Base-by-base conservation (phyloP, 2,888 invertebrate species). In the Xylophagus ater region DNA sequence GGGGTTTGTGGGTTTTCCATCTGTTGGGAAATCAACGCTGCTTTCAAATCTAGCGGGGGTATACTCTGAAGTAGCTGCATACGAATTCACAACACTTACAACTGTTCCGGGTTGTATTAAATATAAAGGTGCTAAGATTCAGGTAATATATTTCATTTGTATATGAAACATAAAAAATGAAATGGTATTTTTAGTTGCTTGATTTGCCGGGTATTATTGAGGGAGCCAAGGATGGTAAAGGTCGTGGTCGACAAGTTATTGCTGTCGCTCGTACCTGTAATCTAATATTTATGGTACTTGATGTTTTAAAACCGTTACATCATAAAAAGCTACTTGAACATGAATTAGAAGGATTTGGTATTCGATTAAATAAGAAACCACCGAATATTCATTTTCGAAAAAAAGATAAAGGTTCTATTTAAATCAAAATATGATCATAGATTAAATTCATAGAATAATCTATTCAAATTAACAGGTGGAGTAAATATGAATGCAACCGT, bases 201-300 rank as follows among this genome's bases (percentile, higher is more conserved):
- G 98, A 99, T 77, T 75, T 99, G 54, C 98, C 98, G 45, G 98
- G 98, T 68, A 99, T 99, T 62, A 99, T 99, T 52, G 98, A 99
- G 69, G 98, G 98, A 46, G 98, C 98, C 1, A 99, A 99, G 60
- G 98, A 99, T 60, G 98, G 98, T 47, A 99, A 99, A 64, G 97
- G 97, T 71, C 71, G 97, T 64, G 97, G 97, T 71, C 76, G 96
- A 45, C 97, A 98, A 66, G 97, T 97, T 4, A 99, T 99, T 53
- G 97, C 98, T 2, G 98, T 99, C 0, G 98, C 98, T 0, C 73
- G 98, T 39, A 99, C 98, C 0, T 98, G 97, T 66, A 90, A 92
- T 58, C 74, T 99, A 23, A 90, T 99, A 52, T 96, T 97, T 63
- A 93, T 99, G 58, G 90, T 97, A 1, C 70, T 99, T 38, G 98